A percentile compares a stretch with the other conserved stretches of the same genome.
Evolutionary conservation across 2,113 vertebrate genomes (phyloP).

Genomic region (zebrafish (Danio rerio)): GRCz12tu NC_133184.1:32045501-32046000

Average conservation of each 20-base stretch:
- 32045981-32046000: conserved; percentile 68
- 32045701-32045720: neutral
- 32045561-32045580: neutral
- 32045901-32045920: neutral
- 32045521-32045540: too few relatives aligned
- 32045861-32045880: neutral
- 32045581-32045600: neutral
- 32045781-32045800: too few relatives aligned
- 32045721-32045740: neutral
- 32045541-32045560: too few relatives aligned
- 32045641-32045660: too few relatives aligned
- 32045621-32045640: neutral
- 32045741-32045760: neutral
- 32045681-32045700: too few relatives aligned
- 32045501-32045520: too few relatives aligned
- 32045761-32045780: neutral
- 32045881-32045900: neutral
- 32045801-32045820: neutral
- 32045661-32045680: neutral
- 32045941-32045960: neutral
- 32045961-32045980: conserved; percentile 74
- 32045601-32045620: neutral
- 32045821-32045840: neutral
- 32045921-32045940: too few relatives aligned
- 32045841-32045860: neutral